These are phyloP conservation scores for Isurus oxyrinchus DNA, from an alignment of 2,113 vertebrate species.

Conservation along the genomic window DNA sequence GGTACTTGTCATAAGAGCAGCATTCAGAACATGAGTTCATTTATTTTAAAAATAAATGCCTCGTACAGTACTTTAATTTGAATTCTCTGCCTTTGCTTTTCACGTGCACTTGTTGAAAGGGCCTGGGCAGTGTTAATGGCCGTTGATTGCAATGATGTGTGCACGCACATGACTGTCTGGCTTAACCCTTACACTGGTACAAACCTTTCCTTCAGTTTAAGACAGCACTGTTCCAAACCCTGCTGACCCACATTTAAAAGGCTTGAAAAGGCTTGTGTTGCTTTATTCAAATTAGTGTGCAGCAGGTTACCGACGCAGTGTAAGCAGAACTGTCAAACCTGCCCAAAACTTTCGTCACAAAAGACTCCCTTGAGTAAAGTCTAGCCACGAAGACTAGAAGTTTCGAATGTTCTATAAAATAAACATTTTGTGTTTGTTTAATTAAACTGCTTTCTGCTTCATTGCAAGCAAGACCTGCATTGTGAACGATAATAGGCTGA, in stretches of 20 bases:
- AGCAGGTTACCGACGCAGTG: not conserved
- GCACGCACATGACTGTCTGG: not conserved
- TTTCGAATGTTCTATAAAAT: not conserved
- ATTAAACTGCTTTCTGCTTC: slow-evolving; percentile 6
- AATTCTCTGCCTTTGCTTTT: not conserved
- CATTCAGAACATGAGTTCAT: not conserved
- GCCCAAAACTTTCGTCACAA: not conserved
- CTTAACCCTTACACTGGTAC: not conserved
- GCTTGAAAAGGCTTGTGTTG: not conserved
- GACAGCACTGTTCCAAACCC: not conserved
- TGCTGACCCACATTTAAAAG: not conserved
- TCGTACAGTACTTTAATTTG: not conserved
- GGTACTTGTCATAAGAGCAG: not conserved
- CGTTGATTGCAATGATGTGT: not conserved
- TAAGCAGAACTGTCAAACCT: not conserved
- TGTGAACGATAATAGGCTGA: not conserved
- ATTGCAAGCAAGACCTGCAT: not conserved
- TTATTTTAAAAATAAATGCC: not conserved
- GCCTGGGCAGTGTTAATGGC: not conserved
- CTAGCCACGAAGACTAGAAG: not conserved
- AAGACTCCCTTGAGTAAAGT: not conserved
- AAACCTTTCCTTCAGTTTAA: not conserved
- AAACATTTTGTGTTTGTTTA: not conserved
- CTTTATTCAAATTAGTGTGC: not conserved
- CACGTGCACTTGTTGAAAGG: not conserved